Base-by-base conservation (phyloP, 2,888 invertebrate species). In the Tinea pellionella region DNA sequence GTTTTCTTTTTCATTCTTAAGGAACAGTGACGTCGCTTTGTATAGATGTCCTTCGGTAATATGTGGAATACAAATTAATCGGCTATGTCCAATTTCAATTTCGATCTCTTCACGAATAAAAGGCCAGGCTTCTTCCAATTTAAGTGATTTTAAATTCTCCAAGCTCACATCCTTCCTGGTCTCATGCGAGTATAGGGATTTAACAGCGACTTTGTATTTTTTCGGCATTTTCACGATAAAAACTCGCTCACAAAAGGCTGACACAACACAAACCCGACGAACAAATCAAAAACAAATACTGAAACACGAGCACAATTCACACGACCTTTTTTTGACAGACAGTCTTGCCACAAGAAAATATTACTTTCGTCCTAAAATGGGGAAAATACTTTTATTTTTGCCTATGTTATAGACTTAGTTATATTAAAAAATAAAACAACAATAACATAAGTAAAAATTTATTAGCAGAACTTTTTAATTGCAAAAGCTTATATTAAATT, bases 101-200 rank as follows among this genome's bases (percentile, higher is more conserved):
- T 88, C 88, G 58, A 88, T 87, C 78, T 88, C 88, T 63, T 87
- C 87, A 66, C 88, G 76, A 57, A 88, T 88, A 68, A 87, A 88
- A 13, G 88, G 88, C 88, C 88, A 88, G 0, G 88, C 88, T 61
- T 88, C 87, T 64, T 88, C 88, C 51, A 88, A 70, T 64, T 85
- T 85, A 9, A 88, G 69, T 15, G 88, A 88, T 63, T 85, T 81
- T 61, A 88, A 70, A 55, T 68, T 77, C 4, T 78, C 80, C 63
- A 88, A 72, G 65, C 82, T 80, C n/a, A 88, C 87, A 71, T 88
- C 88, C 67, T 88, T 88, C 19, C 88, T 79, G 63, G 85, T 88
- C 66, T 88, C 88, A 65, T 88, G 88, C 11, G 84, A 83, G 67
- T 85, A 88, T 47, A 86, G 66, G 3, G 87, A 88, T 72, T 84